phyloP scores from a whole-genome alignment of 1,140 invertebrate species.

The Pararge aegeria region DNA sequence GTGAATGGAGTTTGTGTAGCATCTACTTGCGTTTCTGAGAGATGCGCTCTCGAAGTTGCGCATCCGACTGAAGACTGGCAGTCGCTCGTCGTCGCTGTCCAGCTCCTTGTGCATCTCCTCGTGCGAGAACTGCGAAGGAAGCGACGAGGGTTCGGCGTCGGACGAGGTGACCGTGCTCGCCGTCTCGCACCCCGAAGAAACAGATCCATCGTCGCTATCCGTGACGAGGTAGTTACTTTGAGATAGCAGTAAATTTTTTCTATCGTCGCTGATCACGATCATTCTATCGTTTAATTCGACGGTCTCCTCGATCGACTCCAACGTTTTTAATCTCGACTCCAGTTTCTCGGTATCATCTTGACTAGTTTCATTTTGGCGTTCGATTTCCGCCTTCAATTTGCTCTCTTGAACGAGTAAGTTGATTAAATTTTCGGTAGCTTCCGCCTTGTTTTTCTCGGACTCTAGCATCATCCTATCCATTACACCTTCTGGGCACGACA shows the following conservation, averaged over 20 bases:
- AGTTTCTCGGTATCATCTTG: conserved; percentile 63
- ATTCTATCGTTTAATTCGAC: conserved; percentile 47
- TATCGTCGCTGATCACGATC: conserved; percentile 34
- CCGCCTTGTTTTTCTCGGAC: conserved; percentile 38
- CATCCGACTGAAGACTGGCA: conserved; percentile 45
- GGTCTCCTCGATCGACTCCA: conserved; percentile 64
- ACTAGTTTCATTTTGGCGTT: conserved; percentile 60
- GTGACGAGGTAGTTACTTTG: conserved; percentile 78
- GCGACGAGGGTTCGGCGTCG: conserved; percentile 72
- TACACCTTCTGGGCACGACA: conserved; percentile 66
- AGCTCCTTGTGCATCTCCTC: conserved; percentile 55
- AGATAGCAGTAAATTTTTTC: conserved; percentile 48
- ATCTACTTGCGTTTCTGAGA: conserved; percentile 40
- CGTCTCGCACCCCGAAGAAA: conserved; percentile 89
- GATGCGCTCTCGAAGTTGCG: conserved; percentile 48
- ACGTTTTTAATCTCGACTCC: conserved; percentile 60
- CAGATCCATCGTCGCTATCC: conserved; percentile 86
- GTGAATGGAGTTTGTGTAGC: conserved; percentile 44
- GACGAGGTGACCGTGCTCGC: conserved; percentile 85
- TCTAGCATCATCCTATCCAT: conserved; percentile 50
- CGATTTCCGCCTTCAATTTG: conserved; percentile 38
- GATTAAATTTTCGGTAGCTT: conserved; percentile 51
- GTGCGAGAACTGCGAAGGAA: conserved; percentile 62
- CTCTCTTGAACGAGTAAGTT: conserved; percentile 54
- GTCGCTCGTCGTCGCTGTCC: conserved; percentile 50